Percentiles rank a stretch among this genome's conserved stretches.
phyloP scores from a whole-genome alignment of 2,113 vertebrate species.

The Aviceda subcristata region DNA sequence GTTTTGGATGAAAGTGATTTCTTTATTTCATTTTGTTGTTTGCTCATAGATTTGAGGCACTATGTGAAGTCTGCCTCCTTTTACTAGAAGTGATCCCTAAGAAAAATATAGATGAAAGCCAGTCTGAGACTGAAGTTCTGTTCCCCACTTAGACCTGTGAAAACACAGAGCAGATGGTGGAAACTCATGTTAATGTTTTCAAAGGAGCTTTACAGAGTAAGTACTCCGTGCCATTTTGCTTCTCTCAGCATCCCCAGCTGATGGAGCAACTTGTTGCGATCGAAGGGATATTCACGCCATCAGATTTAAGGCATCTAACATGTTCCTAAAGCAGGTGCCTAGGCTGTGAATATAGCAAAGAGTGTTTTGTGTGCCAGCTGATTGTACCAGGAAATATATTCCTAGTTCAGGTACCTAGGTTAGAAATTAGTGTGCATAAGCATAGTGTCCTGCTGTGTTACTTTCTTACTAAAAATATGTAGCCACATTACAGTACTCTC shows the following conservation, averaged over 20 bases:
- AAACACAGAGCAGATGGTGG: not conserved
- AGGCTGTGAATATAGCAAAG: not conserved
- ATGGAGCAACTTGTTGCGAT: not conserved
- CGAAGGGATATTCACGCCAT: not conserved
- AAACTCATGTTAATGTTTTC: not conserved
- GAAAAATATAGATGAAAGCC: not conserved
- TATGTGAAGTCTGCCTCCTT: not conserved
- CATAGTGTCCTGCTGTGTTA: not conserved
- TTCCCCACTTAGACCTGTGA: not conserved
- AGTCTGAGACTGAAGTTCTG: not conserved
- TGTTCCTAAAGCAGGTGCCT: not conserved
- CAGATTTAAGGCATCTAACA: not conserved
- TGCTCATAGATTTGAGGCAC: not conserved
- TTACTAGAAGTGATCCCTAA: not conserved
- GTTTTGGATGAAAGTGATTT: not conserved
- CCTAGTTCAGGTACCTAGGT: not conserved
- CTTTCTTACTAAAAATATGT: not conserved
- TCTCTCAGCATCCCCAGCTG: not conserved
- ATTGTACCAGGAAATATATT: not conserved
- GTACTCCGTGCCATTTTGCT: not conserved
- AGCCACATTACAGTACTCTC: too few species aligned
- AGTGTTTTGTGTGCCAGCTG: not conserved
- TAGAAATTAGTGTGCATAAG: not conserved
- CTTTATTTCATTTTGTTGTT: not conserved
- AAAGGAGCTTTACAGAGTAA: not conserved